A percentile compares a stretch with the other conserved stretches of the same genome.
Conservation (phyloP, 2,888 invertebrate species). For the Galeruca laticollis region DNA sequence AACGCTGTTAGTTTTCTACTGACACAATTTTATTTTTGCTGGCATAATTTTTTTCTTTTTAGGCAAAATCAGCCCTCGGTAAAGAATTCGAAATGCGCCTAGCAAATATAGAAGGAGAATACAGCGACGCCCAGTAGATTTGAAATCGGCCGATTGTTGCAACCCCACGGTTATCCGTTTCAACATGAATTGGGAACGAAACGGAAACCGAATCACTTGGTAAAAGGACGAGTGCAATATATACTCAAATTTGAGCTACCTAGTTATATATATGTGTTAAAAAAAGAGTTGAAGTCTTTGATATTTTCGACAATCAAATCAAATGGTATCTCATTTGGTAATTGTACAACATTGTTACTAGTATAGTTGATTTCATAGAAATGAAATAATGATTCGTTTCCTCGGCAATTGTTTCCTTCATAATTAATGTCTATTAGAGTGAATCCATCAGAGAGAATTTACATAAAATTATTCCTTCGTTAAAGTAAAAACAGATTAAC, state of each 20-base stretch:
- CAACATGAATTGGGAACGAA: slow-evolving; percentile 16
- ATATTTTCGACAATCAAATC: slow-evolving; percentile 56
- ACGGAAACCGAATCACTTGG: slow-evolving; percentile 39
- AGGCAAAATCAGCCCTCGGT: slow-evolving; percentile 63
- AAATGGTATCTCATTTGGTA: slow-evolving; percentile 45
- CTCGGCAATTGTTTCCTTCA: background rate
- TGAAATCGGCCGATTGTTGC: slow-evolving; percentile 25
- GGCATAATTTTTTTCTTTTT: slow-evolving; percentile 32
- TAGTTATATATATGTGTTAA: slow-evolving; percentile 26
- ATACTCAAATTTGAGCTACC: slow-evolving; percentile 37
- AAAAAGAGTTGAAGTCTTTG: slow-evolving; percentile 48
- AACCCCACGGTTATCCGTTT: slow-evolving; percentile 35
- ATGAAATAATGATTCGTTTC: slow-evolving; percentile 9
- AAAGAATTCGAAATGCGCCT: slow-evolving; percentile 66
- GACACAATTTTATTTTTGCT: background rate
- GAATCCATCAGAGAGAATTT: no score
- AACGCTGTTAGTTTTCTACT: no score
- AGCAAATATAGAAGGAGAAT: slow-evolving; percentile 63
- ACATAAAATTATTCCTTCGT: background rate
- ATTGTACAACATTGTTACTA: slow-evolving; percentile 53
- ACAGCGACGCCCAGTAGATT: slow-evolving; percentile 51
- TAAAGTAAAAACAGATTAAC: background rate
- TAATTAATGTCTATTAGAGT: background rate
- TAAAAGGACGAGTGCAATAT: slow-evolving; percentile 43
- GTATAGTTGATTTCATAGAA: slow-evolving; percentile 43